Conservation (phyloP, 2,888 invertebrate species). For the Eupithecia exiguata region DNA sequence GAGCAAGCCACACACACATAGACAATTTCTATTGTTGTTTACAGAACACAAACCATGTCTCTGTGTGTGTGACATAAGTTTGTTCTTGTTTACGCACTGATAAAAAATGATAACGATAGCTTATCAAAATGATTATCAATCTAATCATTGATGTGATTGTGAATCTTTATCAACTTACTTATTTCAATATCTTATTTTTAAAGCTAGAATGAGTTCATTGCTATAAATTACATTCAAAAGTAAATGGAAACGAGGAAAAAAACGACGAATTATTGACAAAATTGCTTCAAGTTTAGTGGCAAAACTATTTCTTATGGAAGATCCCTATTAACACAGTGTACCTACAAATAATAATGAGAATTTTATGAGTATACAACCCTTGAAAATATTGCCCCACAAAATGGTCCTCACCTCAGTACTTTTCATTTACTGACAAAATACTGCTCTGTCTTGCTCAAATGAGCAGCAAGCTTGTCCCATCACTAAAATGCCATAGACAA, state of each 20-base stretch:
- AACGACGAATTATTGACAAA: neutral
- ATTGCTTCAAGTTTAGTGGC: neutral
- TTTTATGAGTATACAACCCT: neutral
- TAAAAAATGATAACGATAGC: slow-evolving; percentile 72
- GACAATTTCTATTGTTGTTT: slow-evolving; percentile 72
- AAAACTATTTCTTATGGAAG: neutral
- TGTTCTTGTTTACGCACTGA: slow-evolving; percentile 75
- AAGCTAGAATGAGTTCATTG: neutral
- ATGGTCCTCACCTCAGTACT: neutral
- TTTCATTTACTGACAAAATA: no score
- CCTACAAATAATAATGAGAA: neutral
- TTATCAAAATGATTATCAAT: slow-evolving; percentile 65
- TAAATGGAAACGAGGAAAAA: neutral
- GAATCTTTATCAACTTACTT: neutral
- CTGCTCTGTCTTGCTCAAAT: no score
- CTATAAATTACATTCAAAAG: neutral
- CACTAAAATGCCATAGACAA: slow-evolving; percentile 1
- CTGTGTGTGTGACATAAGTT: slow-evolving; percentile 64
- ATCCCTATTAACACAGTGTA: neutral
- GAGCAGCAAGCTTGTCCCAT: neutral
- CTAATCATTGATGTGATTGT: slow-evolving; percentile 45
- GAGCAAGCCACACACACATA: slow-evolving; percentile 81
- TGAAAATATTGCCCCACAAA: neutral
- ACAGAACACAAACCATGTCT: slow-evolving; percentile 69
- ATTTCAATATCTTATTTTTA: neutral